Conservation (phyloP, 2,797 vertebrate genomes). For the Labeo calbasu region DNA sequence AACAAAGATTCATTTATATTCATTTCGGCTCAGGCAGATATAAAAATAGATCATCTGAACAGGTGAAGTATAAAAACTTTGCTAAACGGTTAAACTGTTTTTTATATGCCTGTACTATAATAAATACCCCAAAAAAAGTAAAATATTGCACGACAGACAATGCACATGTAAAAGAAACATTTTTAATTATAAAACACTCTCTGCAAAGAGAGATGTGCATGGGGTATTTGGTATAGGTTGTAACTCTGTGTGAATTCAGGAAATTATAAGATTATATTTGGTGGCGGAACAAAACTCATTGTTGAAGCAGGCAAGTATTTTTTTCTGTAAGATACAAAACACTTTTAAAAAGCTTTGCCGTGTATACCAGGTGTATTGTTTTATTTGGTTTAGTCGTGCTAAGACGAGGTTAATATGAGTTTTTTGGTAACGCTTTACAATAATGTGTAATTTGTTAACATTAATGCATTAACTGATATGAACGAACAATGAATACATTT, state of each 20-base stretch:
- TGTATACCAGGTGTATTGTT: not conserved
- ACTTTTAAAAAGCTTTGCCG: not conserved
- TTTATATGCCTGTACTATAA: not conserved
- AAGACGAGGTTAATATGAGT: not conserved
- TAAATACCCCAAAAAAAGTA: not conserved
- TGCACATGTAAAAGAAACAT: not conserved
- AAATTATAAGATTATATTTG: slow-evolving; percentile 49
- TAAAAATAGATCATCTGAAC: not conserved
- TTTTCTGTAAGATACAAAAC: not conserved
- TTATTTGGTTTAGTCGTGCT: not conserved
- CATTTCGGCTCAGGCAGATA: not conserved
- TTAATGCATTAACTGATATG: no score
- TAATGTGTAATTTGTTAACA: no score
- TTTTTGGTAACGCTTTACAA: no score
- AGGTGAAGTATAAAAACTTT: not conserved
- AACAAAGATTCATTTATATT: not conserved
- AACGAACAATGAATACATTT: no score
- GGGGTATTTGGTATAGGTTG: slow-evolving; percentile 40
- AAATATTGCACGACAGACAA: not conserved
- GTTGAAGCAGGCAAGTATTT: slow-evolving; percentile 64
- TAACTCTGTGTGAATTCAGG: slow-evolving; percentile 50
- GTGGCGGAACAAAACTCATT: slow-evolving; percentile 49
- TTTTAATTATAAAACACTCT: not conserved
- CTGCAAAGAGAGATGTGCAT: not conserved
- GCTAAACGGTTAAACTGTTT: not conserved